Conservation (phyloP, 2,797 vertebrate genomes). For the Artibeus jamaicensis region DNA sequence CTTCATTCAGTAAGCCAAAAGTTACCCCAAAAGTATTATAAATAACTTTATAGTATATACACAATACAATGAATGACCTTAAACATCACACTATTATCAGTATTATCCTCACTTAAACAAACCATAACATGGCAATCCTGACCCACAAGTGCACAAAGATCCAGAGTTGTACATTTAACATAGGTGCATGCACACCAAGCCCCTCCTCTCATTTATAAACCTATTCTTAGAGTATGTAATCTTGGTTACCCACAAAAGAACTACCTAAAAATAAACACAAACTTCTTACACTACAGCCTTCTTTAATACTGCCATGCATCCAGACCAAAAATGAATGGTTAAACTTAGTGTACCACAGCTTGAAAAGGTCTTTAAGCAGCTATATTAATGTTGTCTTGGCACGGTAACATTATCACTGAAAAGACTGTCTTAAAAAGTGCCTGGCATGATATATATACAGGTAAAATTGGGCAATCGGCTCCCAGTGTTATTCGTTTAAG, state of each 20-base stretch:
- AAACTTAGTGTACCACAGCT: neutral
- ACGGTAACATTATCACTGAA: neutral
- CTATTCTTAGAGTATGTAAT: neutral
- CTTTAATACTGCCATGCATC: neutral
- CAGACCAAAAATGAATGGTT: neutral
- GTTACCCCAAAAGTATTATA: neutral
- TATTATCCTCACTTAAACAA: neutral
- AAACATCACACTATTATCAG: neutral
- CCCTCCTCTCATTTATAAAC: neutral
- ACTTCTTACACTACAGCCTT: slow-evolving; percentile 21
- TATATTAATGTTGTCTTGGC: neutral
- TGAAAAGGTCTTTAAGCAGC: neutral
- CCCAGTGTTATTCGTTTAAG: slow-evolving; percentile 27
- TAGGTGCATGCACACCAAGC: neutral
- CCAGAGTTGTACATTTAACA: neutral
- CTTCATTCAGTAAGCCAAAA: slow-evolving; percentile 38
- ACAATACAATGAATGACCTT: neutral
- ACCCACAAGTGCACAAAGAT: neutral
- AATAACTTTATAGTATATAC: neutral
- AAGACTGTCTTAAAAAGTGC: neutral
- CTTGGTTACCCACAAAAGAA: neutral
- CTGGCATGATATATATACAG: neutral
- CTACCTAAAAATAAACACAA: neutral
- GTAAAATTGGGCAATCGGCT: neutral
- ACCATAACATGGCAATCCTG: neutral